These are phyloP conservation scores for Odobenus rosmarus DNA, from an alignment of 2,113 vertebrate species.

Conservation along the genomic window DNA sequence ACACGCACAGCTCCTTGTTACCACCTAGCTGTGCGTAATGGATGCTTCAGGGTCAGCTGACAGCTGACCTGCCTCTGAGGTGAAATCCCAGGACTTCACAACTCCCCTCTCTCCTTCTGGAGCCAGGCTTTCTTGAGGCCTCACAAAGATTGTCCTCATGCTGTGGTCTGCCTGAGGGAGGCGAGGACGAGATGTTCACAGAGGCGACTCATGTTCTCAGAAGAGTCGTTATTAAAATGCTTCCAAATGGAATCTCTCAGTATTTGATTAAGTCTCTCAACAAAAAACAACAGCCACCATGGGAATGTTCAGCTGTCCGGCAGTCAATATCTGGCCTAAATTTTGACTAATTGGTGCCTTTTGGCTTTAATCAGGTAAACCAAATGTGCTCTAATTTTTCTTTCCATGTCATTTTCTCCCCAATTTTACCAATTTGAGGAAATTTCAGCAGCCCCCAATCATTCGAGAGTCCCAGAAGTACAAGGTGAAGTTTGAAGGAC, in stretches of 20 bases:
- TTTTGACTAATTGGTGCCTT: neutral
- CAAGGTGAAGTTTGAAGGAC: neutral
- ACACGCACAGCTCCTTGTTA: neutral
- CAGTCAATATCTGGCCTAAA: neutral
- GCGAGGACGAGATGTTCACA: neutral
- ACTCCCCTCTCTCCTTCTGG: neutral
- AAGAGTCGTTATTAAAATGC: neutral
- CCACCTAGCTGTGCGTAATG: neutral
- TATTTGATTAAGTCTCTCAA: neutral
- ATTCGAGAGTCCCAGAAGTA: neutral
- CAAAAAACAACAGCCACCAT: neutral
- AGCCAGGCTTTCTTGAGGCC: neutral
- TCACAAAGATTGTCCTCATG: neutral
- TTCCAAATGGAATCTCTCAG: neutral
- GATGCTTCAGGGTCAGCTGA: neutral
- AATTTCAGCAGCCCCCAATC: neutral
- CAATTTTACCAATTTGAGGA: neutral
- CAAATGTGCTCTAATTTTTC: neutral
- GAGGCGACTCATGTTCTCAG: neutral
- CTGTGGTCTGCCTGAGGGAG: neutral
- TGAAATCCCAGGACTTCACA: neutral
- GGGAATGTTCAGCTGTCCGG: neutral
- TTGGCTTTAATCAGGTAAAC: neutral
- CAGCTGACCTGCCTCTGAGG: neutral
- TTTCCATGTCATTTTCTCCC: neutral